Evolutionary conservation across 2,888 invertebrate genomes (phyloP), one percentile per base, ranked within the genome.

Genomic region (Galeruca laticollis): DNA sequence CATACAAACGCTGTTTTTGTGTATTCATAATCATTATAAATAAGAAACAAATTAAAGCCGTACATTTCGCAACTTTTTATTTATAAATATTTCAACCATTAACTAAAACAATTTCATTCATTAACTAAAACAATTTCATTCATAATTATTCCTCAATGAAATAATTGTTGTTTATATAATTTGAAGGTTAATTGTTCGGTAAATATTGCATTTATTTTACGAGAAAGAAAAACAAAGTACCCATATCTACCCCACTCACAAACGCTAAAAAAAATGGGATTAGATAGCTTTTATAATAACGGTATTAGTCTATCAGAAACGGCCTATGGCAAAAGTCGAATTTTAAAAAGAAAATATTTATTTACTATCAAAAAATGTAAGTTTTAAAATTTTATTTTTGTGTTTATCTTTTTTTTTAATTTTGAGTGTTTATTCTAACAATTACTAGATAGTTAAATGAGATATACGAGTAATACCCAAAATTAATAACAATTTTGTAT

Each of bases 131-230:
- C 56, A 56, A 56, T 26, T 56, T 31, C 56, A 56, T 56, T 56
- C 56, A 56, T 56, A 56, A 21, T 15, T 31, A 57, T 37, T 57
- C 33, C 35, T 57, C 35, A 57, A 57, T 57, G 56, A 57, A 57
- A 52, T 26, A 21, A 26, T 18, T 35, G n/a, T 18, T 57, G 31
- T 18, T 57, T 11, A 18, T 15, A 35, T 56, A 15, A 10, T 57
- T 3, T 18, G 33, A 57, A 57, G 56, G 56, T 57, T 37, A 35
- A 35, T 18, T 57, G 13, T 57, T 57, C 33, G 10, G 33, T 57
- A 57, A 57, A 57, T 18, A 35, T 57, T 20, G 35, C 26, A 26
- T 15, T 49, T 49, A 49, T 49, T 49, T 49, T 37, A 37, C 37
- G 37, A 15, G 47, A 47, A 47, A 15, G 47, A 47, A 47, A 18